Percentiles rank a stretch among this genome's conserved stretches.
These are phyloP conservation scores for Hemiscyllium ocellatum DNA, from an alignment of 2,113 vertebrate species.

Conservation along the genomic window DNA sequence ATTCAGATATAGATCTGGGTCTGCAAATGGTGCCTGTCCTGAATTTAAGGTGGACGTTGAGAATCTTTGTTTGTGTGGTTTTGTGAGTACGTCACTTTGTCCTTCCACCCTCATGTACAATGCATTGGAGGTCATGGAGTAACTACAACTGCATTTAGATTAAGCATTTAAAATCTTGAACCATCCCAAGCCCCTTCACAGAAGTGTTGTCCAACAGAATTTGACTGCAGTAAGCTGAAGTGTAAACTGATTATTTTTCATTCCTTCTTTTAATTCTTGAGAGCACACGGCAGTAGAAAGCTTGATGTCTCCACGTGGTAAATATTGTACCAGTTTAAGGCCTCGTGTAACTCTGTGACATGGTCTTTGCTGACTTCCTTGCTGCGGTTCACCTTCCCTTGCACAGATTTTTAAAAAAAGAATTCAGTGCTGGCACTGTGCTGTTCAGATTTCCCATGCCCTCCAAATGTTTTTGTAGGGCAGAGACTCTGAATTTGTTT, in stretches of 20 bases:
- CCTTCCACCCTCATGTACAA: background rate
- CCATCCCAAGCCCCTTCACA: background rate
- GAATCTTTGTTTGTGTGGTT: background rate
- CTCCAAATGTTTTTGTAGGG: background rate
- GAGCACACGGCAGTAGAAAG: background rate
- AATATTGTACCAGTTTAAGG: background rate
- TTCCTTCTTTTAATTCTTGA: background rate
- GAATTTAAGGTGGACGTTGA: background rate
- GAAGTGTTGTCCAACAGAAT: background rate
- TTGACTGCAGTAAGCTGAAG: background rate
- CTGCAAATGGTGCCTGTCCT: background rate
- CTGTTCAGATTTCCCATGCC: background rate
- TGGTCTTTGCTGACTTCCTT: background rate
- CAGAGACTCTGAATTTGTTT: background rate
- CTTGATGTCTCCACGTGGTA: background rate
- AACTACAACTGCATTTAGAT: background rate
- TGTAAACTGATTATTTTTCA: background rate
- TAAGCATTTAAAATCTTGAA: background rate
- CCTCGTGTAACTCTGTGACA: background rate
- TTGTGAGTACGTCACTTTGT: background rate
- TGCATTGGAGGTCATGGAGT: background rate
- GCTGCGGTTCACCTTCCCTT: background rate
- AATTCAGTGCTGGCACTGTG: background rate
- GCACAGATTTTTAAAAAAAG: background rate
- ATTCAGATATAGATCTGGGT: background rate